phyloP scores from a whole-genome alignment of 1,140 invertebrate species.

The Microplitis demolitor region DNA sequence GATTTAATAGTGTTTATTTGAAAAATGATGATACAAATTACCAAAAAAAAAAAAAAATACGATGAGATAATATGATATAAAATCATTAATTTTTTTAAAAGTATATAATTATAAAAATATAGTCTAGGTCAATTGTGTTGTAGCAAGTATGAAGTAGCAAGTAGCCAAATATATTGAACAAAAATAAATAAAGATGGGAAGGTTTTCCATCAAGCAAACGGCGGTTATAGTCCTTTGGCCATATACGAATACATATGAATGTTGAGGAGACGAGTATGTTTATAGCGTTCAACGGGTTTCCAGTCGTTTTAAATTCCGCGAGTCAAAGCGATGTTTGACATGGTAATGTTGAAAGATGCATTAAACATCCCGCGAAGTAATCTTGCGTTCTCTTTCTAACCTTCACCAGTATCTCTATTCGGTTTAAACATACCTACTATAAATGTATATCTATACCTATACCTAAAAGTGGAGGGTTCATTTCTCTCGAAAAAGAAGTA shows the following conservation, averaged over 20 bases:
- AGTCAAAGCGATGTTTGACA: conserved; percentile 63
- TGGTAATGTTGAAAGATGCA: conserved; percentile 61
- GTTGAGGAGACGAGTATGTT: neutral
- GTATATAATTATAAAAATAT: too few species aligned
- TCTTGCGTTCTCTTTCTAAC: conserved; percentile 30
- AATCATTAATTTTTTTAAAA: too few species aligned
- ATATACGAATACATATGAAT: conserved; percentile 15
- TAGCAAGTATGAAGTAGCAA: too few species aligned
- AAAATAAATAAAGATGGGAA: neutral
- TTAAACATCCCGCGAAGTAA: conserved; percentile 54
- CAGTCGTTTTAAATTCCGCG: conserved; percentile 58
- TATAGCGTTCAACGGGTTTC: neutral
- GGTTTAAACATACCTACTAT: conserved; percentile 26
- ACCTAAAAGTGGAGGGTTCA: neutral
- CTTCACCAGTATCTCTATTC: neutral
- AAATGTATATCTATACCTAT: neutral
- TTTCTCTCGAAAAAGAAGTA: neutral
- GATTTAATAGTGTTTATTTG: too few species aligned
- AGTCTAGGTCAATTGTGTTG: too few species aligned
- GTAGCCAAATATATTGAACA: too few species aligned
- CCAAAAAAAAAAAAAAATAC: too few species aligned
- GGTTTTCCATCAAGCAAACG: neutral
- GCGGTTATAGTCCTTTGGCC: conserved; percentile 14
- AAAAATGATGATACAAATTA: too few species aligned
- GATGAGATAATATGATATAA: too few species aligned